Evolutionary conservation across 2,888 invertebrate genomes (phyloP), one percentile per base, ranked within the genome.

Genomic region (Heliconius cydno): DNA sequence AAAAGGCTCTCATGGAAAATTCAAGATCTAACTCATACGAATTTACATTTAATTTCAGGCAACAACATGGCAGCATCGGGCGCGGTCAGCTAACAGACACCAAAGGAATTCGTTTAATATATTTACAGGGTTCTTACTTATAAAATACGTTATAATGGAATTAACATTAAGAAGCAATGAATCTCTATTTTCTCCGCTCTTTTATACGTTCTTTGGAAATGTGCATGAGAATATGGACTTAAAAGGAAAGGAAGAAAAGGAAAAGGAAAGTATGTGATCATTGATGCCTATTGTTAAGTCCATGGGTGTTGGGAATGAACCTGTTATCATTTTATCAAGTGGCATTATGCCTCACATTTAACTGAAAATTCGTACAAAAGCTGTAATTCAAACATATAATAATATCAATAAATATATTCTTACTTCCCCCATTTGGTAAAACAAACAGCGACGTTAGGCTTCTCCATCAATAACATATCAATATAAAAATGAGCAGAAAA

Each of bases 1-100:
- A 78, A 76, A 77, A 76, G 76, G 63, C 67, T 38, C 78, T 81
- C 80, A 81, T 81, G 78, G 78, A 79, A 78, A 76, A 81, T 81
- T 81, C 80, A 81, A 79, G 68, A 79, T 78, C 15, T 65, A 75
- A 75, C 74, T 75, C 74, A 65, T 75, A 63, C 28, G 66, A 72
- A 78, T 78, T 78, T 78, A 66, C 78, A 78, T 78, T 73, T 78
- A 78, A 72, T 78, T 78, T 70, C 72, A 46, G 34, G 12, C 28
- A 60, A 63, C 74, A 34, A 74, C 74, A 63, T 63, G 63, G 60
- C n/a, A 65, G 65, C 66, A 63, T 65, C 41, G 71, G 46, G 78
- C 46, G 78, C 71, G 78, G 72, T 78, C 78, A 72, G 74, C 38
- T 74, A 74, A 63, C 74, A 57, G 74, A 38, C 63, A 60, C 74